These are phyloP conservation scores for Tetheella fluctuosa DNA, from an alignment of 2,888 invertebrate genomes.

Conservation along the genomic window DNA sequence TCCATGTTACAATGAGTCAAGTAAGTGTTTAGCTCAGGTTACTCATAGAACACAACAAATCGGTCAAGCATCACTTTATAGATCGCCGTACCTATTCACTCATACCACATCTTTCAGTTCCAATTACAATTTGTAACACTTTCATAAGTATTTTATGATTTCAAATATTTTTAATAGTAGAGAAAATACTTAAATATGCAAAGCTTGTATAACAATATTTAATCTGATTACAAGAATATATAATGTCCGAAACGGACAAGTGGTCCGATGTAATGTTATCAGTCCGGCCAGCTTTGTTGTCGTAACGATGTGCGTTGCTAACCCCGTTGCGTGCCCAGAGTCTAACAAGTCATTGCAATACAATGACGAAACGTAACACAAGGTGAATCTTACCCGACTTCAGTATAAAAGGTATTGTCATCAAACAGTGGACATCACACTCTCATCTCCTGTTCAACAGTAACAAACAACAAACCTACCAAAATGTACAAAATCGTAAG, in stretches of 20 bases:
- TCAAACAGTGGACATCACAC: slow-evolving; percentile 64
- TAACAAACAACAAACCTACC: slow-evolving; percentile 49
- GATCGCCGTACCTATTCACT: neutral
- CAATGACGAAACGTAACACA: slow-evolving; percentile 72
- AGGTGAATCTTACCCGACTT: slow-evolving; percentile 75
- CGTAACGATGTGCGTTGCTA: slow-evolving; percentile 56
- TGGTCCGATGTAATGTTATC: slow-evolving; percentile 50
- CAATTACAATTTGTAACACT: neutral
- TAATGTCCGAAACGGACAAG: slow-evolving; percentile 45
- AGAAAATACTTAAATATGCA: neutral
- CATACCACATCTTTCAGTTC: neutral
- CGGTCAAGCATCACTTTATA: slow-evolving; percentile 1
- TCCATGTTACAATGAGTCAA: neutral
- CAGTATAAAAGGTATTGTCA: slow-evolving; percentile 79
- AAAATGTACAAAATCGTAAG: slow-evolving; percentile 76
- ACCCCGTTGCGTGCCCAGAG: slow-evolving; percentile 72
- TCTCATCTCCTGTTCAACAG: slow-evolving; percentile 63
- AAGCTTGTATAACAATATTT: neutral
- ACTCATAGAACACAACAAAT: neutral
- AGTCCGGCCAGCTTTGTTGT: slow-evolving; percentile 55
- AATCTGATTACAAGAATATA: slow-evolving; percentile 30
- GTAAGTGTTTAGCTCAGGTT: neutral
- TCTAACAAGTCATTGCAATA: slow-evolving; percentile 64
- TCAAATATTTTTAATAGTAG: neutral
- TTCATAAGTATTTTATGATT: neutral